Conservation (phyloP, 2,797 vertebrate genomes). For the Paguma larvata region DNA sequence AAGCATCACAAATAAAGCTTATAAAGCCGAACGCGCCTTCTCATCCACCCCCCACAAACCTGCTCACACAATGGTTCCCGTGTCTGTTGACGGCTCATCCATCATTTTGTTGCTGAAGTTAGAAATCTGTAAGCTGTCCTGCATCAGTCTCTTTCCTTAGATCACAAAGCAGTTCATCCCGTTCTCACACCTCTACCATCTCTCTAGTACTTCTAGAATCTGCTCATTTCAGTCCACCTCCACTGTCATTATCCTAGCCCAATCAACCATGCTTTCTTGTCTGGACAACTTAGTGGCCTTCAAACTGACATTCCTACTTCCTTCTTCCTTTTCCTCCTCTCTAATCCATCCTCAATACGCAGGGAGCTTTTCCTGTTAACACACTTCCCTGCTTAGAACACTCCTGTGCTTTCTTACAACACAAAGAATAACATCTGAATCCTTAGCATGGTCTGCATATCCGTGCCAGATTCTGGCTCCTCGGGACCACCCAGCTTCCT, state of each 20-base stretch:
- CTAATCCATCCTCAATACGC: background rate
- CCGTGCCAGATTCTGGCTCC: background rate
- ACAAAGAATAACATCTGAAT: background rate
- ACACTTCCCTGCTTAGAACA: background rate
- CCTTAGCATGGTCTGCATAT: background rate
- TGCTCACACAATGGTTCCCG: background rate
- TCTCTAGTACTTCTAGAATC: background rate
- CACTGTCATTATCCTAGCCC: background rate
- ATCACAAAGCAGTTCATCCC: background rate
- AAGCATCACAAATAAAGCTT: background rate
- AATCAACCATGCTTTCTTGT: background rate
- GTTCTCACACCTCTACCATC: background rate
- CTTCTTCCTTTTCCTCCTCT: background rate
- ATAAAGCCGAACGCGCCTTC: background rate
- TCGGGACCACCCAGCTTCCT: background rate
- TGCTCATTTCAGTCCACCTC: background rate
- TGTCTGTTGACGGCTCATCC: background rate
- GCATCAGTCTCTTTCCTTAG: background rate
- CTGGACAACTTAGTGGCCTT: background rate
- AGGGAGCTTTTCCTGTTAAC: background rate
- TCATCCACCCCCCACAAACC: rapidly evolving
- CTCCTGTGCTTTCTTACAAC: background rate
- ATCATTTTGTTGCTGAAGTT: background rate
- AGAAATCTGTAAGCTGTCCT: background rate
- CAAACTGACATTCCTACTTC: background rate